These are phyloP conservation scores for Pyrgilauda ruficollis DNA, from an alignment of 2,113 vertebrate species.

Conservation along the genomic window DNA sequence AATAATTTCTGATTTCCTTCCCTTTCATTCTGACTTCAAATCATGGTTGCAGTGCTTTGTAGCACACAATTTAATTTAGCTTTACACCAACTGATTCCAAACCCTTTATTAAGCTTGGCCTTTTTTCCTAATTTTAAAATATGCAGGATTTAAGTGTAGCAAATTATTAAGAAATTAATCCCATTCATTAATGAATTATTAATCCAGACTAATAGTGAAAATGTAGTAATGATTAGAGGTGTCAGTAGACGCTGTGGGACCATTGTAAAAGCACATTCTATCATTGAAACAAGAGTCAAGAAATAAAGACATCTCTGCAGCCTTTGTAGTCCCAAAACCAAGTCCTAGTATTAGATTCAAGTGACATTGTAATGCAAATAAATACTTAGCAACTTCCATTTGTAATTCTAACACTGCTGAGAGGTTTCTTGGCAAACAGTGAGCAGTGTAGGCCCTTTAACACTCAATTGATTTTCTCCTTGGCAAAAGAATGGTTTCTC, in stretches of 20 bases:
- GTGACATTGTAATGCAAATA: background rate
- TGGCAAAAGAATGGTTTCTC: background rate
- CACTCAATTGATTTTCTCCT: background rate
- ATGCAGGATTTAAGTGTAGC: background rate
- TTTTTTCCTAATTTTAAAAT: background rate
- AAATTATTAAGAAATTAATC: slow-evolving; percentile 2
- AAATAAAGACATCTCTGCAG: background rate
- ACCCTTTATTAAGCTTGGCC: background rate
- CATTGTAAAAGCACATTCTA: background rate
- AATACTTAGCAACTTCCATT: background rate
- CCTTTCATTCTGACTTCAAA: background rate
- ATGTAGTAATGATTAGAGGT: background rate
- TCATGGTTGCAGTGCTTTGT: background rate
- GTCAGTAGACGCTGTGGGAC: background rate
- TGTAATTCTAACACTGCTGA: background rate
- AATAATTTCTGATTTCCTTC: background rate
- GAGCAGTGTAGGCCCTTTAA: background rate
- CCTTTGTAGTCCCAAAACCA: background rate
- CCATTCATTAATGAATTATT: slow-evolving; percentile 17
- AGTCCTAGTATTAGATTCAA: background rate
- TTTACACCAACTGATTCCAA: background rate
- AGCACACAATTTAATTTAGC: background rate
- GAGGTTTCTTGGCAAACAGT: background rate
- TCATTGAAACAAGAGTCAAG: background rate
- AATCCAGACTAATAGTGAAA: background rate